A percentile compares a stretch with the other conserved stretches of the same genome.
Evolutionary conservation across 2,888 invertebrate genomes (phyloP).

Genomic region (Noctua janthina): DNA sequence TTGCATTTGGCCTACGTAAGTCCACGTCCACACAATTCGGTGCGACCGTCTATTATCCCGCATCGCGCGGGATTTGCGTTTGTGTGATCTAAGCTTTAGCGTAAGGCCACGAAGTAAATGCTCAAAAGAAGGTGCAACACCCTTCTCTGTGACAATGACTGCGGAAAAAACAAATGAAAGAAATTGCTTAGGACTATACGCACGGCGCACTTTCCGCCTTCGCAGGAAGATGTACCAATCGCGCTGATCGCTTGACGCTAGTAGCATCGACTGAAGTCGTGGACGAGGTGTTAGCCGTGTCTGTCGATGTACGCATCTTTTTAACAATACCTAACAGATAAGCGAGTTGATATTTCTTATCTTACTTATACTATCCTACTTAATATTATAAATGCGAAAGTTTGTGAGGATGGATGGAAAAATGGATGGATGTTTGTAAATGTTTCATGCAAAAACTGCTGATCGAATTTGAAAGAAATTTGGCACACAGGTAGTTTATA

Average conservation of each 20-base stretch:
- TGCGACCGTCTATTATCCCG: neutral
- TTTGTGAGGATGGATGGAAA: neutral
- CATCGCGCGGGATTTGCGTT: neutral
- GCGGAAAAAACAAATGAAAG: neutral
- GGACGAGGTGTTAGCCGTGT: neutral
- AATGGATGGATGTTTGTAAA: neutral
- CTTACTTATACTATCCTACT: neutral
- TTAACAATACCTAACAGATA: neutral
- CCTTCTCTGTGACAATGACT: neutral
- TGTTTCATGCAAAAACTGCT: neutral
- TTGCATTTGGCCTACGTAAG: conserved; percentile 11
- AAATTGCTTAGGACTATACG: neutral
- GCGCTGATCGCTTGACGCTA: neutral
- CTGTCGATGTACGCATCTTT: neutral
- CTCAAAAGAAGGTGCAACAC: neutral
- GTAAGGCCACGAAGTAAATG: neutral
- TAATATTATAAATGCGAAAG: neutral
- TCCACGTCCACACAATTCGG: neutral
- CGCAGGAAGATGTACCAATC: neutral
- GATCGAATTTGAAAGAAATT: neutral
- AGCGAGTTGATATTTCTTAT: neutral
- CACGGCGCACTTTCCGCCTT: neutral
- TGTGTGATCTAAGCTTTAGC: neutral
- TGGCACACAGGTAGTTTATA: neutral
- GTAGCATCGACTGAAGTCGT: neutral